These are phyloP conservation scores for Schizaphis graminum DNA, from an alignment of 2,888 invertebrate species.

Conservation along the genomic window DNA sequence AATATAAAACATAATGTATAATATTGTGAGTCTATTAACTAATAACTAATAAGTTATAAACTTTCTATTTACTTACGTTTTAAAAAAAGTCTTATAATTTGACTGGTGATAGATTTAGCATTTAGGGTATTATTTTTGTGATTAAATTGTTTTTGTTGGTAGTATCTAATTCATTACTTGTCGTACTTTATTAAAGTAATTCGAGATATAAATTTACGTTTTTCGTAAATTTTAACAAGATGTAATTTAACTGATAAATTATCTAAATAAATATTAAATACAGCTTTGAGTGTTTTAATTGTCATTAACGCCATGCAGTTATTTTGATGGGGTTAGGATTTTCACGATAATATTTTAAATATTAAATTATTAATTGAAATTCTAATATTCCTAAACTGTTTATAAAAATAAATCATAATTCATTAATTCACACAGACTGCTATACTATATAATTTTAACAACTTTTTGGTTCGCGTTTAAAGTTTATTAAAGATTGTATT, in stretches of 20 bases:
- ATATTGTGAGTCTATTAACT: neutral
- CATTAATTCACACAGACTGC: neutral
- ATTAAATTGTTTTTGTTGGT: neutral
- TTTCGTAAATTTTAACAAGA: neutral
- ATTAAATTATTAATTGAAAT: neutral
- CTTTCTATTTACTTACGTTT: neutral
- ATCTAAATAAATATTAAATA: neutral
- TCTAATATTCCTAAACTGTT: neutral
- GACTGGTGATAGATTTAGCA: neutral
- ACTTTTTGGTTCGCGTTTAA: neutral
- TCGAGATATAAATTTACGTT: neutral
- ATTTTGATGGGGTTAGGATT: neutral
- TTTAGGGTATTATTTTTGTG: neutral
- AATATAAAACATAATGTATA: neutral
- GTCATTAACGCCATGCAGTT: neutral
- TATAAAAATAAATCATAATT: neutral
- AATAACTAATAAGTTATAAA: neutral
- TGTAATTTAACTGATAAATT: neutral
- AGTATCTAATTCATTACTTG: neutral
- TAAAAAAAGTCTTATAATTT: neutral
- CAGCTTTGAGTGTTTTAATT: neutral
- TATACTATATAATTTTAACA: neutral
- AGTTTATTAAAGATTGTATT: neutral
- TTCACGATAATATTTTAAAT: neutral
- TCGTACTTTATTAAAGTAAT: neutral